phyloP scores from a whole-genome alignment of 1,140 invertebrate genomes.

The Subanguina moxae region DNA sequence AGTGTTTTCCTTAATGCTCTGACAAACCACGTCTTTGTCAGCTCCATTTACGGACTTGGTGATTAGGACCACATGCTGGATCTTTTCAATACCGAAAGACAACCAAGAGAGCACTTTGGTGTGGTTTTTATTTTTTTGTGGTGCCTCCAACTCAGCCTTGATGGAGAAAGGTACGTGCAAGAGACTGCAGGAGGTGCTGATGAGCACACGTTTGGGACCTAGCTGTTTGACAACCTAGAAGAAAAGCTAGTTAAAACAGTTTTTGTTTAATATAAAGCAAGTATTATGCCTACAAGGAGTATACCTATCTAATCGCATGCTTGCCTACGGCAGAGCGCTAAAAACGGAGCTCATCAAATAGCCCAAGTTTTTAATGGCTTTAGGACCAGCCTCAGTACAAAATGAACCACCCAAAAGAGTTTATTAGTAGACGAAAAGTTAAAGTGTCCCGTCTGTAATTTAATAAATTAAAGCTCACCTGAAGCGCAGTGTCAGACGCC shows the following conservation, averaged over 20 bases:
- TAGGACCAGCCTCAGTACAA: too few relatives aligned
- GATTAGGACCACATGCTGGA: conserved; percentile 3
- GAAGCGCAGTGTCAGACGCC: not conserved
- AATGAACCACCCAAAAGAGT: too few relatives aligned
- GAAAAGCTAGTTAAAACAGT: too few relatives aligned
- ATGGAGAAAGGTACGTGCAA: conserved; percentile 17
- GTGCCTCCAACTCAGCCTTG: not conserved
- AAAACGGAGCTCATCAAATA: too few relatives aligned
- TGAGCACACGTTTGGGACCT: not conserved
- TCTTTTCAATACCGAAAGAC: conserved; percentile 13
- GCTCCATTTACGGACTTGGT: conserved; percentile 8
- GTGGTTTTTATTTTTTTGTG: not conserved
- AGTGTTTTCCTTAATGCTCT: not conserved
- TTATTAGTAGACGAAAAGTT: too few relatives aligned
- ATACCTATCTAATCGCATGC: too few relatives aligned
- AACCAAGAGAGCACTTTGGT: conserved; percentile 17
- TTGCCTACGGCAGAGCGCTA: too few relatives aligned
- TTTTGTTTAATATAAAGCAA: too few relatives aligned
- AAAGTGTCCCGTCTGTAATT: too few relatives aligned
- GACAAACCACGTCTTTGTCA: not conserved
- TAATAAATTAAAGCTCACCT: not conserved
- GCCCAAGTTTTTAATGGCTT: too few relatives aligned
- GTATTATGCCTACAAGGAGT: too few relatives aligned
- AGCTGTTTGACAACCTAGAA: not conserved
- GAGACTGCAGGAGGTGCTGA: conserved; percentile 21